Evolutionary conservation across 2,888 invertebrate species (phyloP).

Genomic region (Leptogaster cylindrica): DNA sequence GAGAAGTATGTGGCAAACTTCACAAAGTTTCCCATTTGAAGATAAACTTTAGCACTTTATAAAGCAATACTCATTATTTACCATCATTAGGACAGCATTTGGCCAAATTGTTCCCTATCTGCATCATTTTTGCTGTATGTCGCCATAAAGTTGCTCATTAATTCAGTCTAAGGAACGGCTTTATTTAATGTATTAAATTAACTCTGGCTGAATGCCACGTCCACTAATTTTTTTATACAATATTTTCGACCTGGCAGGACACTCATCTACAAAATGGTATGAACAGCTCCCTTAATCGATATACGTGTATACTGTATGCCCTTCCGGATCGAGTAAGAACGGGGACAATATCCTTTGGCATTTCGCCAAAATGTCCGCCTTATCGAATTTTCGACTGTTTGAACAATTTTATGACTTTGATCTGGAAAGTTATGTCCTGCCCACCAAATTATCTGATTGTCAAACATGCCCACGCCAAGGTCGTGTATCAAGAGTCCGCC

Average conservation of each 20-base stretch:
- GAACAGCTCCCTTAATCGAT: conserved; percentile 22
- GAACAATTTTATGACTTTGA: conserved; percentile 35
- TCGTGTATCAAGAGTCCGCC: background rate
- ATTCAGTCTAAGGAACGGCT: conserved; percentile 17
- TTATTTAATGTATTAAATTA: conserved; percentile 32
- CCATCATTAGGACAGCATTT: conserved; percentile 13
- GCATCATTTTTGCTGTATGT: conserved; percentile 20
- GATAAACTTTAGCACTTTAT: conserved; percentile 14
- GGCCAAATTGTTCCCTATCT: conserved; percentile 7
- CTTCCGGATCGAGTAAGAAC: conserved; percentile 28
- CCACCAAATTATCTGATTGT: conserved; percentile 35
- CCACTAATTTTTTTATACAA: conserved; percentile 27
- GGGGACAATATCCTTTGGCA: conserved; percentile 31
- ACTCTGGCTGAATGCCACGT: conserved; percentile 30
- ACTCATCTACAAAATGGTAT: conserved; percentile 7
- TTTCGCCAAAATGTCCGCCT: conserved; percentile 29
- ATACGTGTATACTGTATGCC: conserved; percentile 26
- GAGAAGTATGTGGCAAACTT: background rate
- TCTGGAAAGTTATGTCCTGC: conserved; percentile 30
- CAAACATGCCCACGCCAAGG: conserved; percentile 19
- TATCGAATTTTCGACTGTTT: conserved; percentile 36
- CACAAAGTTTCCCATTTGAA: conserved; percentile 9
- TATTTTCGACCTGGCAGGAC: conserved; percentile 21
- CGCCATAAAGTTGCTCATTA: conserved; percentile 29
- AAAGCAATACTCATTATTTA: conserved; percentile 13